Evolutionary conservation across 2,113 vertebrate genomes (phyloP).

Genomic region (Pimephales promelas): DNA sequence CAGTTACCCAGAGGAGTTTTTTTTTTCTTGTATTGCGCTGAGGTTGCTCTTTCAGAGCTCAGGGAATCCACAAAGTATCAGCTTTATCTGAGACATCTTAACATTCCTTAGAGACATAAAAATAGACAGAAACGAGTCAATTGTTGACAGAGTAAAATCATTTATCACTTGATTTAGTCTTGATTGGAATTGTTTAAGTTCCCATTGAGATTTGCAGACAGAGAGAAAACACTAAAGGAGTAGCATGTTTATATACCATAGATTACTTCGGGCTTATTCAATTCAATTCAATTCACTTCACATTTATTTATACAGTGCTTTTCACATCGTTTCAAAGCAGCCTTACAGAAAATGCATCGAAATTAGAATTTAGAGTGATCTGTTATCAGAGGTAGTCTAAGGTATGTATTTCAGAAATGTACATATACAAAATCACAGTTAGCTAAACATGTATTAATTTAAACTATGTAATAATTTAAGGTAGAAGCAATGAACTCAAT

Average conservation of each 20-base stretch:
- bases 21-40: slow-evolving; percentile 6
- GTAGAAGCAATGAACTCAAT: too few species aligned
- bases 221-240: background rate
- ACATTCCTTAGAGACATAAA: background rate
- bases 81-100: background rate
- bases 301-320: too few species aligned
- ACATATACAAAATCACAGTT: too few species aligned
- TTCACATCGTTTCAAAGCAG: too few species aligned
- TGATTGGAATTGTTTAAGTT: background rate
- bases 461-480: too few species aligned
- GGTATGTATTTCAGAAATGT: too few species aligned
- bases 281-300: too few species aligned
- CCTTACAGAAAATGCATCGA: too few species aligned
- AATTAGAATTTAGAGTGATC: too few species aligned
- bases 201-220: background rate
- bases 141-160: background rate
- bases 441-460: too few species aligned
- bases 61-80: slow-evolving; percentile 2
- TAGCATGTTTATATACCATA: background rate
- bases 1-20: slow-evolving; percentile 56
- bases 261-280: background rate
- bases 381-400: too few species aligned
- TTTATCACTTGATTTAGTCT: background rate
- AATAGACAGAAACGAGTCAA: background rate
- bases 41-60: slow-evolving; percentile 9